Conservation (phyloP, 2,113 vertebrate species). For the Xerus inauris region DNA sequence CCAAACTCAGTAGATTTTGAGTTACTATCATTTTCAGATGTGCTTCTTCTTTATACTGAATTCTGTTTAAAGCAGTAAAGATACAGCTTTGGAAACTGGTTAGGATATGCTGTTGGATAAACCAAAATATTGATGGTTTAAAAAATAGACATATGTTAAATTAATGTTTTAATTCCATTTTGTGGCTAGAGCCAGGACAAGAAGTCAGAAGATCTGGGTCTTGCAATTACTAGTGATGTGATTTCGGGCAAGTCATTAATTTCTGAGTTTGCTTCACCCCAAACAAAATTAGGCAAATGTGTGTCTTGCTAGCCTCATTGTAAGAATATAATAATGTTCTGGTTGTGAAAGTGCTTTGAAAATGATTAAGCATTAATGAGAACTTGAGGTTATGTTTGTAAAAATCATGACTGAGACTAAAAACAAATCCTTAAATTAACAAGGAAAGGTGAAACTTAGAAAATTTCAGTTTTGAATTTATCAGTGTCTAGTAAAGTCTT, state of each 20-base stretch:
- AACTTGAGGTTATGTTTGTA: not conserved
- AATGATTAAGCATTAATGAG: not conserved
- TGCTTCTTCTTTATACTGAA: not conserved
- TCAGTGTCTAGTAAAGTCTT: not conserved
- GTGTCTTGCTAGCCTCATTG: not conserved
- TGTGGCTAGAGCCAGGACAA: not conserved
- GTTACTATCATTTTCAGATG: conserved; percentile 49
- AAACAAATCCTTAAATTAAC: conserved; percentile 16
- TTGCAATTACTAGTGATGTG: not conserved
- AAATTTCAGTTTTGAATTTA: not conserved
- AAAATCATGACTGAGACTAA: not conserved
- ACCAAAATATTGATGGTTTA: not conserved
- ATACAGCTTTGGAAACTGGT: not conserved
- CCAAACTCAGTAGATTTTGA: not conserved
- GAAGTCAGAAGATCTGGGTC: not conserved
- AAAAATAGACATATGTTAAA: not conserved
- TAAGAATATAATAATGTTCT: not conserved
- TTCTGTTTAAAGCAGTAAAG: conserved; percentile 21
- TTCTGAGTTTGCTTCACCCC: not conserved
- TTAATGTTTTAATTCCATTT: not conserved
- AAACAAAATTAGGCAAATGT: not conserved
- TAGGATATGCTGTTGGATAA: not conserved
- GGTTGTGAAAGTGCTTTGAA: conserved; percentile 34
- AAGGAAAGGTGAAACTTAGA: not conserved
- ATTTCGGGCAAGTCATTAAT: not conserved